Percentiles rank a stretch among this genome's conserved stretches.
phyloP scores from a whole-genome alignment of 1,140 invertebrate species.

The Macrostomum lignano region DNA sequence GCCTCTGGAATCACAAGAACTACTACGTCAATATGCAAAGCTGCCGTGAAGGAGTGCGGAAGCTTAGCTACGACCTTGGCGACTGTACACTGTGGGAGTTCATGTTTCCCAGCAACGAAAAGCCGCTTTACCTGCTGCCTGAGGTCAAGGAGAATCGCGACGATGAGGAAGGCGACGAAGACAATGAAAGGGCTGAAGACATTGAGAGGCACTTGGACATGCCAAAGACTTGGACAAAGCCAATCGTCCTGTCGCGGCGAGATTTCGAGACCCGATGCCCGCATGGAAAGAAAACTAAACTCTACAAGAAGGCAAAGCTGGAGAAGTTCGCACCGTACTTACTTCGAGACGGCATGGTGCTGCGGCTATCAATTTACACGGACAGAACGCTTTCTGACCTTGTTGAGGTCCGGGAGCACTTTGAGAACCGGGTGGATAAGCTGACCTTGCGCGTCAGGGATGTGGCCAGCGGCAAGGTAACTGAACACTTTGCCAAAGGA shows the following conservation, averaged over 20 bases:
- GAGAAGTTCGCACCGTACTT: conserved; percentile 47
- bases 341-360: conserved; percentile 39
- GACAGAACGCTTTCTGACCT: conserved; percentile 37
- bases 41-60: conserved; percentile 22
- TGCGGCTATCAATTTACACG: conserved; percentile 37
- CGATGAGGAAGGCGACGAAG: not conserved
- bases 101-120: conserved; percentile 20
- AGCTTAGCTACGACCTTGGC: conserved; percentile 20
- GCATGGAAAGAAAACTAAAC: conserved; percentile 37
- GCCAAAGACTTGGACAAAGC: conserved; percentile 44
- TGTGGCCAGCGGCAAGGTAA: conserved; percentile 32
- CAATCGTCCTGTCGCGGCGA: conserved; percentile 36
- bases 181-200: conserved; percentile 31
- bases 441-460: conserved; percentile 35
- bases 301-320: conserved; percentile 43
- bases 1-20: conserved; percentile 54
- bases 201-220: conserved; percentile 36
- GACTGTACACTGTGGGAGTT: conserved; percentile 26
- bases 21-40: conserved; percentile 51
- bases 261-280: conserved; percentile 46
- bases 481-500: conserved; percentile 31
- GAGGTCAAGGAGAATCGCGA: not conserved
- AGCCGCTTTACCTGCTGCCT: not conserved
- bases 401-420: conserved; percentile 38
- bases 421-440: conserved; percentile 38